phyloP scores from a whole-genome alignment of 2,888 invertebrate species.

The Melieria crassipennis region DNA sequence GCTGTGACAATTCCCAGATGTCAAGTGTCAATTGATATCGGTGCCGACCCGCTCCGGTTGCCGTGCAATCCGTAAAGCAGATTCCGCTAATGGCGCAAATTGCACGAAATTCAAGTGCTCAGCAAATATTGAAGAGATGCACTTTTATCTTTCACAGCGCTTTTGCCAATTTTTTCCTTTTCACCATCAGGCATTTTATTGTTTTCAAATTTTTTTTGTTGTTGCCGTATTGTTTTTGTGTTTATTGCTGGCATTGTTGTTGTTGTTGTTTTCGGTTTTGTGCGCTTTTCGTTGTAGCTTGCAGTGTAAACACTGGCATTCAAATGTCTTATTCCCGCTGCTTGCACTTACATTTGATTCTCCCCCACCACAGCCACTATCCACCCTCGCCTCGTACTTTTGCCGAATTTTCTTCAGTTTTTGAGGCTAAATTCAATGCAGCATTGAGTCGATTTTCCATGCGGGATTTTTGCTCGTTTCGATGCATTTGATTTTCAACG shows the following conservation, averaged over 20 bases:
- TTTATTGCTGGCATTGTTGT: neutral
- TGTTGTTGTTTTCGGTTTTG: constrained; percentile 17
- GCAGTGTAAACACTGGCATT: neutral
- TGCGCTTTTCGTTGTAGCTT: neutral
- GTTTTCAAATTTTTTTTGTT: neutral
- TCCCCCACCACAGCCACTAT: no score
- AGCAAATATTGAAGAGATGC: constrained; percentile 17
- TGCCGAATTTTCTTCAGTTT: no score
- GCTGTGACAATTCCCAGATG: no score
- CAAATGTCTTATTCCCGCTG: neutral
- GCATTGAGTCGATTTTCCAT: no score
- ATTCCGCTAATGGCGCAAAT: constrained; percentile 5
- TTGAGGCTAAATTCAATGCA: no score
- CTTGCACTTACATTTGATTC: no score
- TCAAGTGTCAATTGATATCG: no score
- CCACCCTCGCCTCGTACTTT: no score
- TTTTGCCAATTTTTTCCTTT: neutral
- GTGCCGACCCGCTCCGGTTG: no score
- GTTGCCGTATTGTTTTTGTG: neutral
- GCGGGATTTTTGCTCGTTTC: no score
- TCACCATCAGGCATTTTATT: constrained; percentile 13
- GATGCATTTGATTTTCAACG: no score
- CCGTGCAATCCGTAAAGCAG: neutral
- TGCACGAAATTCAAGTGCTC: constrained; percentile 7
- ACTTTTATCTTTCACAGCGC: neutral